phyloP scores from a whole-genome alignment of 2,888 invertebrate genomes.

The Drosophila kuntzei region DNA sequence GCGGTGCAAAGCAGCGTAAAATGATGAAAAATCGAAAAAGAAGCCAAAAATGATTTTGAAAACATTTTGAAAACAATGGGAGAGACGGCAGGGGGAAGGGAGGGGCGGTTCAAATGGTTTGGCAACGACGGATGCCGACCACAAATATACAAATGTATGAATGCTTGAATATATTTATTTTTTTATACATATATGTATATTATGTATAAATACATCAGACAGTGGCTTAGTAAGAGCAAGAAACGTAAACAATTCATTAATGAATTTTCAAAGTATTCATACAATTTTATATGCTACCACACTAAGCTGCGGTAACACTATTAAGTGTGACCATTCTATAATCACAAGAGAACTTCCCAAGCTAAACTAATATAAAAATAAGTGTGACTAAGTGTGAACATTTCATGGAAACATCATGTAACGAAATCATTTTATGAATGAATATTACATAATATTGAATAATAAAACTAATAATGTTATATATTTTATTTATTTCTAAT shows the following conservation, averaged over 20 bases:
- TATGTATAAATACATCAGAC: constrained; percentile 4
- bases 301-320: constrained; percentile 8
- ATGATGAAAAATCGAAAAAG: constrained; percentile 38
- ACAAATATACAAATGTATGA: constrained; percentile 6
- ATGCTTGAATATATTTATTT: constrained; percentile 4
- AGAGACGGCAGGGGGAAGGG: not conserved
- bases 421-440: not conserved
- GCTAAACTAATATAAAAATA: not conserved
- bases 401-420: not conserved
- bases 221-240: constrained; percentile 2
- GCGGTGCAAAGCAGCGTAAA: constrained; percentile 60
- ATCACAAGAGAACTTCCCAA: not conserved
- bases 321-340: constrained; percentile 8
- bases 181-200: constrained; percentile 5
- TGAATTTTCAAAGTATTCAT: constrained; percentile 9
- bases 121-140: constrained; percentile 31
- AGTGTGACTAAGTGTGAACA: constrained; percentile 1
- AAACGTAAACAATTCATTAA: constrained; percentile 16
- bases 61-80: constrained; percentile 17
- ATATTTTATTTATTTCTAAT: no score
- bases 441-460: no score
- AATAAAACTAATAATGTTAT: no score
- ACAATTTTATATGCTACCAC: not conserved
- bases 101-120: constrained; percentile 13
- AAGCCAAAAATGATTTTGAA: constrained; percentile 35